Evolutionary conservation across 2,797 vertebrate species (phyloP).

Genomic region (Morelia viridis): DNA sequence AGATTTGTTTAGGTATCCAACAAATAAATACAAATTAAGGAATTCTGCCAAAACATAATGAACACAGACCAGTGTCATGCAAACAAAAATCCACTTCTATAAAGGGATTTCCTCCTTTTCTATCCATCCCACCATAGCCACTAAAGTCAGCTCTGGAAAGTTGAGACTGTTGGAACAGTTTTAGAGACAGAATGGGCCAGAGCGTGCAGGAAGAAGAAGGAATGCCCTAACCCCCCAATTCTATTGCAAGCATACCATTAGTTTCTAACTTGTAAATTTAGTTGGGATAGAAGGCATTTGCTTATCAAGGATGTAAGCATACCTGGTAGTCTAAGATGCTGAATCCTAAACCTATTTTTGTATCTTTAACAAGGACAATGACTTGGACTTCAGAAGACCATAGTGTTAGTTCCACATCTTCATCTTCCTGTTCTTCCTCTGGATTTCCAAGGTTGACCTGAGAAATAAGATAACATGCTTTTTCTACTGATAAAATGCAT

Average conservation of each 20-base stretch:
- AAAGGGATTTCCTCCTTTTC: background rate
- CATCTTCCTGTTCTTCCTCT: constrained; percentile 77
- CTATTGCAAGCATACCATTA: background rate
- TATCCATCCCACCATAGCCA: background rate
- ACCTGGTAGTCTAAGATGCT: constrained; percentile 99
- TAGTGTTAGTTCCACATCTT: constrained; percentile 87
- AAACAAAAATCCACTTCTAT: background rate
- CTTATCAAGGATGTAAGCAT: constrained; percentile 27
- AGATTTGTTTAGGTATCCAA: background rate
- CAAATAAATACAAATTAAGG: background rate
- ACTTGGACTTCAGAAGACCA: constrained; percentile 88
- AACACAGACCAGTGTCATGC: background rate
- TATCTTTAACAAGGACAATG: constrained; percentile 85
- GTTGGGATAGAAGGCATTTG: background rate
- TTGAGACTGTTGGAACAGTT: background rate
- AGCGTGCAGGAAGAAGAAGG: background rate
- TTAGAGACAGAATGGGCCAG: background rate
- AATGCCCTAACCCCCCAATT: background rate
- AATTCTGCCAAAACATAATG: background rate
- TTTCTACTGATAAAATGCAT: constrained; percentile 2
- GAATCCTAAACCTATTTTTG: constrained; percentile 86
- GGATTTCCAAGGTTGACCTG: constrained; percentile 53
- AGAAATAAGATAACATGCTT: constrained; percentile 49
- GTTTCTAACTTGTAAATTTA: background rate
- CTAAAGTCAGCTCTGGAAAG: background rate